phyloP scores from a whole-genome alignment of 2,888 invertebrate species.

The Anarsia innoxiella region DNA sequence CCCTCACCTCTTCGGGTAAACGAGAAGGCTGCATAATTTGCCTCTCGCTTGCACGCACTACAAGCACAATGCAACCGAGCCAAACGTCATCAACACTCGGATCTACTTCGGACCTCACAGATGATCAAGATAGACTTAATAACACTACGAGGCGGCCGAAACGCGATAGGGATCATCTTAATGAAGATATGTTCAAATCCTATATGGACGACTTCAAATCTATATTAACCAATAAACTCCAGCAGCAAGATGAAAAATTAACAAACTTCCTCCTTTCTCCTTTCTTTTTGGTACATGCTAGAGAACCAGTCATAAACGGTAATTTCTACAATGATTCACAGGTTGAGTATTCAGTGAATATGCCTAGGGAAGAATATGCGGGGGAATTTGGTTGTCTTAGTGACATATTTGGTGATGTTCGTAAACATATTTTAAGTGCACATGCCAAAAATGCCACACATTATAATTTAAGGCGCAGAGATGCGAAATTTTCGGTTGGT shows the following conservation, averaged over 20 bases:
- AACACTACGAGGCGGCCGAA: background rate
- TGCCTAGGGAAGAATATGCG: too few relatives aligned
- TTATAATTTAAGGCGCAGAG: too few relatives aligned
- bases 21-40: background rate
- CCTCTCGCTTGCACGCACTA: constrained; percentile 1
- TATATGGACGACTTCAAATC: background rate
- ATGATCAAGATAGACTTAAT: background rate
- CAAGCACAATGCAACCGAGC: too few relatives aligned
- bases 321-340: too few relatives aligned
- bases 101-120: background rate
- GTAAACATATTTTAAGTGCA: too few relatives aligned
- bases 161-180: background rate
- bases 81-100: background rate
- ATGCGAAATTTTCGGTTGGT: too few relatives aligned
- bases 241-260: background rate
- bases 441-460: too few relatives aligned
- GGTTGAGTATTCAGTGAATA: too few relatives aligned
- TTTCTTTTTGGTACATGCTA: too few relatives aligned
- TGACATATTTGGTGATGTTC: too few relatives aligned
- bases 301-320: too few relatives aligned
- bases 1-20: background rate
- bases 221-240: background rate
- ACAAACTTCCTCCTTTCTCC: background rate
- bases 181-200: background rate
- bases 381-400: too few relatives aligned